phyloP scores from a whole-genome alignment of 2,888 invertebrate genomes.

The Hemaris fuciformis region DNA sequence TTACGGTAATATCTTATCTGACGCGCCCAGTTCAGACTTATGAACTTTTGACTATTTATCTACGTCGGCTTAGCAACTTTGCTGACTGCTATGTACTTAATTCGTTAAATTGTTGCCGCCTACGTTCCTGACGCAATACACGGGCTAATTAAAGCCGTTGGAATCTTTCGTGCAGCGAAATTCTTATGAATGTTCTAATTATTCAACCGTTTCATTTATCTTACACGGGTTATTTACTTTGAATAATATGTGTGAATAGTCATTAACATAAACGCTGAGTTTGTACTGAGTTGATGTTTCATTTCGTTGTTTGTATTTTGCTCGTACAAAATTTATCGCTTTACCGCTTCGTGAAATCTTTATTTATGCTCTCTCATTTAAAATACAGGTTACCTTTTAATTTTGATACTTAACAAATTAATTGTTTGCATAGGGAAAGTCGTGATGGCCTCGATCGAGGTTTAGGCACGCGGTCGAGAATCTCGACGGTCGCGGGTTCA shows the following conservation, averaged over 20 bases:
- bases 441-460: too few relatives aligned
- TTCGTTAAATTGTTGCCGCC: slow-evolving; percentile 6
- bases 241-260: slow-evolving; percentile 16
- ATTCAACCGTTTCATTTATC: background rate
- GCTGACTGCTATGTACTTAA: background rate
- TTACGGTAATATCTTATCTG: slow-evolving; percentile 5
- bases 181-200: slow-evolving; percentile 6
- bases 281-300: background rate
- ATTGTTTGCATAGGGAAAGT: too few relatives aligned
- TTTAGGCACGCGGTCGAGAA: too few relatives aligned
- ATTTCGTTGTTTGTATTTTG: background rate
- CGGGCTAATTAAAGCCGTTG: background rate
- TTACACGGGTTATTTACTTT: background rate
- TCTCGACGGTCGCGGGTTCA: too few relatives aligned
- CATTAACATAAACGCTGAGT: slow-evolving; percentile 17
- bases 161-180: background rate
- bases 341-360: background rate
- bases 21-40: slow-evolving; percentile 5
- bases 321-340: background rate
- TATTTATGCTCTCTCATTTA: background rate
- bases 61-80: slow-evolving; percentile 10
- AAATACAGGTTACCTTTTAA: background rate
- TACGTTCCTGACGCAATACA: background rate
- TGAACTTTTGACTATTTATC: slow-evolving; percentile 10
- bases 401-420: background rate